Evolutionary conservation across 2,797 vertebrate species (phyloP).

Genomic region (Channallabes apus): DNA sequence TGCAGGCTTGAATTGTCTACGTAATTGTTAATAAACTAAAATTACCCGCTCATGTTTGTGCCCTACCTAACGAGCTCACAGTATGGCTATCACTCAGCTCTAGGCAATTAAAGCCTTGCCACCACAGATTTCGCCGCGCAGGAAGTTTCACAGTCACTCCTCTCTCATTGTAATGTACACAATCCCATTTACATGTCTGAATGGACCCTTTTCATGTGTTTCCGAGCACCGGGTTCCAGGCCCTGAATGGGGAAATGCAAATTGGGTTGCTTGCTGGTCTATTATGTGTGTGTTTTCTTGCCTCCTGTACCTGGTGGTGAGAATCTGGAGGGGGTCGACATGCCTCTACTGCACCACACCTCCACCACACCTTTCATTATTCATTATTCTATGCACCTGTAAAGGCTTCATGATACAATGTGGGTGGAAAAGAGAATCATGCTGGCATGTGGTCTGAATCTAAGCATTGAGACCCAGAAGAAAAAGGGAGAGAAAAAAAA

Average conservation of each 20-base stretch:
- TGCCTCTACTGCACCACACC: constrained; percentile 85
- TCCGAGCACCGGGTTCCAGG: constrained; percentile 84
- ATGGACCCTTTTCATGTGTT: constrained; percentile 85
- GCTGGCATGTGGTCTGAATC: constrained; percentile 52
- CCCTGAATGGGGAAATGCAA: constrained; percentile 89
- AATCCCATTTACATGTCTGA: constrained; percentile 91
- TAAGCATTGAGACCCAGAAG: neutral
- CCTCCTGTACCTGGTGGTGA: constrained; percentile 83
- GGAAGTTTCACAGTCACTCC: constrained; percentile 89
- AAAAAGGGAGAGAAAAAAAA: no score
- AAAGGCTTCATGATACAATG: constrained; percentile 78
- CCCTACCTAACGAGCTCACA: constrained; percentile 52
- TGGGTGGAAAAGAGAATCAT: constrained; percentile 35
- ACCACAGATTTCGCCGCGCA: constrained; percentile 79
- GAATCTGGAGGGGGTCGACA: constrained; percentile 60
- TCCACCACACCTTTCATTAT: constrained; percentile 83
- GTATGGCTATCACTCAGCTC: constrained; percentile 74
- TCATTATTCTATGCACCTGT: constrained; percentile 94
- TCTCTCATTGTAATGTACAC: constrained; percentile 89
- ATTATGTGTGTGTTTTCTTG: constrained; percentile 83
- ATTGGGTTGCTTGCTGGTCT: constrained; percentile 86
- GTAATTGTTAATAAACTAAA: constrained; percentile 46
- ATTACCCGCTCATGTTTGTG: constrained; percentile 40
- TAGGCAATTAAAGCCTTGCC: constrained; percentile 80
- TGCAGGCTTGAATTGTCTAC: constrained; percentile 18